Base-by-base conservation (phyloP, 2,113 vertebrate species). In the Leptosomus discolor region DNA sequence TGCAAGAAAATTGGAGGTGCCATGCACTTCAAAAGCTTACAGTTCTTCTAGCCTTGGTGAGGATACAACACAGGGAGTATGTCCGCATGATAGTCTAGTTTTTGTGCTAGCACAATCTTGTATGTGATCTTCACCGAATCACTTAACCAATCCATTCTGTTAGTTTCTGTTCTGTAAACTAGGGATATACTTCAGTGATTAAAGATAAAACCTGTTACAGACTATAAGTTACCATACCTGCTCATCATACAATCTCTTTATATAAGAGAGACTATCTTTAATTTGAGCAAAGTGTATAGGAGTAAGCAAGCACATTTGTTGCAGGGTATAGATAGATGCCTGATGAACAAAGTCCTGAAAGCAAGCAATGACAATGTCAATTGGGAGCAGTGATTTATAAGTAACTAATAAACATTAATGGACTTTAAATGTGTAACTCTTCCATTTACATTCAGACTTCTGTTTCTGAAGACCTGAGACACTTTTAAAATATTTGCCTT, bases 41-140 rank as follows among this genome's bases (percentile, higher is more conserved):
- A 6, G 48, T 39, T 60, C 11, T 37, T 63, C 18, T 64, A 41
- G 13, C 23, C 32, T 67, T 54, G 17, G 60, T 26, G 20, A 17
- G 67, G 56, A 8, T 54, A 13, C 8, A 45, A 6, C 0, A 0
- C 4, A 5, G 34, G 3, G 5, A 18, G 1, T 53, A 29, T 22
- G 29, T 8, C 0, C 2, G 41, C 20, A 17, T 7, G 5, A 23
- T 17, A 54, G n/a, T 26, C 48, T 17, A 29, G 6, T 3, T 71
- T 61, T 56, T 41, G 32, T 79, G 64, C 19, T 46, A 26, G n/a
- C 9, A 65, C 23, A 27, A 1, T 48, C 73, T 81, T 58, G 43
- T 29, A 29, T 12, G 32, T 0, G 2, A 43, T 46, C 54, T 69
- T 69, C 36, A 18, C 2, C 1, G 3, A 54, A 37, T 56, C 51